These are phyloP conservation scores for Anaspis maculata DNA, from an alignment of 2,888 invertebrate genomes.

Conservation along the genomic window DNA sequence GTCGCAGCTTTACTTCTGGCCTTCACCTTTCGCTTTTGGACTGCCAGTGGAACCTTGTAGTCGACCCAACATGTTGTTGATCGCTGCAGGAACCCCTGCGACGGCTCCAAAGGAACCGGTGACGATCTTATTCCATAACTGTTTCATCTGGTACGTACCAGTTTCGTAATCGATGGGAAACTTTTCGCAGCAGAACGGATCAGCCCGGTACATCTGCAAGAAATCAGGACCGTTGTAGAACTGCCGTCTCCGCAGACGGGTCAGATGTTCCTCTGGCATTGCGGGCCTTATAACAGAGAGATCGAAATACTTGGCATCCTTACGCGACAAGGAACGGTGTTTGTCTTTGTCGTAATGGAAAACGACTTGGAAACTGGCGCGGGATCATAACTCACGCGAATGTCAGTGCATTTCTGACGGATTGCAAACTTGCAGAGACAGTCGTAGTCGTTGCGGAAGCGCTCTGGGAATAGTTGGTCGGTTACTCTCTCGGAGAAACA, in stretches of 20 bases:
- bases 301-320: too few species aligned
- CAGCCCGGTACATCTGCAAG: slow-evolving; percentile 4
- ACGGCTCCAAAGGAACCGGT: slow-evolving; percentile 3
- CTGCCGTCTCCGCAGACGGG: too few species aligned
- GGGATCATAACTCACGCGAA: slow-evolving; percentile 11
- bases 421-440: slow-evolving; percentile 14
- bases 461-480: slow-evolving; percentile 12
- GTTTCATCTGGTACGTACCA: slow-evolving; percentile 4
- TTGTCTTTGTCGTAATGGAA: slow-evolving; percentile 12
- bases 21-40: too few species aligned
- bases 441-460: slow-evolving; percentile 12
- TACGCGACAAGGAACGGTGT: too few species aligned
- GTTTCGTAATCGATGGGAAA: slow-evolving; percentile 8
- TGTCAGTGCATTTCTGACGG: slow-evolving; percentile 14
- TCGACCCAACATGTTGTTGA: too few species aligned
- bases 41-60: too few species aligned
- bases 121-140: slow-evolving; percentile 11
- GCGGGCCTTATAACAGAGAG: too few species aligned
- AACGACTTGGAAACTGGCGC: slow-evolving; percentile 8
- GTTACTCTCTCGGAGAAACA: too few species aligned
- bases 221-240: too few species aligned
- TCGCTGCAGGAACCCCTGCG: slow-evolving; percentile 7
- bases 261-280: too few species aligned
- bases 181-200: slow-evolving; percentile 10
- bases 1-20: too few species aligned